Percentiles rank a stretch among this genome's conserved stretches.
phyloP scores from a whole-genome alignment of 2,888 invertebrate species.

The Acronicta alni region DNA sequence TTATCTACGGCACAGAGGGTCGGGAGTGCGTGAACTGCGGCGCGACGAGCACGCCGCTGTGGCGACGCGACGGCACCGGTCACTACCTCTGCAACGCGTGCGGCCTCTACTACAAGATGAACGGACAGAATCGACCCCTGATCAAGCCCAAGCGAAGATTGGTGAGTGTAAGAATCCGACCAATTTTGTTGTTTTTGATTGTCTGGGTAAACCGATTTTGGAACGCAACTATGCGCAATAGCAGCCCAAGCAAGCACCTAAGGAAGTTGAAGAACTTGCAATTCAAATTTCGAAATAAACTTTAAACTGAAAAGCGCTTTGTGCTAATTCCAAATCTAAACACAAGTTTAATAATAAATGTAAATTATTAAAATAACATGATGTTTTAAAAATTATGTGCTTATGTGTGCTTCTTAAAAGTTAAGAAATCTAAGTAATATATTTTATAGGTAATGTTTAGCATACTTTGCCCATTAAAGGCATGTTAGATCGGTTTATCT shows the following conservation, averaged over 20 bases:
- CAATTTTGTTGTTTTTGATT: conserved; percentile 76
- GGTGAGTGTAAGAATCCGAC: conserved; percentile 95
- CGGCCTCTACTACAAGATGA: conserved; percentile 99
- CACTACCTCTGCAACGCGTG: conserved; percentile 99
- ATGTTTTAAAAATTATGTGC: not conserved
- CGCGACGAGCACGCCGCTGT: conserved; percentile 98
- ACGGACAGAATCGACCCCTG: conserved; percentile 99
- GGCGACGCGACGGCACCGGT: conserved; percentile 99
- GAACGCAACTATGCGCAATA: not conserved
- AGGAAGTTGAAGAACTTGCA: no score
- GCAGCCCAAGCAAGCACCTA: no score
- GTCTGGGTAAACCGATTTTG: conserved; percentile 47
- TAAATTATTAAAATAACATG: no score
- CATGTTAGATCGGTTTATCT: conserved; percentile 54
- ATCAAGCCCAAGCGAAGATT: conserved; percentile 99
- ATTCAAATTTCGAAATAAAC: no score
- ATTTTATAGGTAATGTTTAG: conserved; percentile 28
- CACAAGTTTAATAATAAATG: not conserved
- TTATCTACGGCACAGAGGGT: conserved; percentile 92
- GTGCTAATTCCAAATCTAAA: not conserved
- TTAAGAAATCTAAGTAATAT: conserved; percentile 13
- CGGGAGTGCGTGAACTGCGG: conserved; percentile 99
- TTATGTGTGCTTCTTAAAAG: not conserved
- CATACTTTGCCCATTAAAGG: conserved; percentile 16
- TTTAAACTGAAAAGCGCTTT: not conserved